These are phyloP conservation scores for Papilio machaon DNA, from an alignment of 1,140 invertebrate genomes.

Conservation along the genomic window DNA sequence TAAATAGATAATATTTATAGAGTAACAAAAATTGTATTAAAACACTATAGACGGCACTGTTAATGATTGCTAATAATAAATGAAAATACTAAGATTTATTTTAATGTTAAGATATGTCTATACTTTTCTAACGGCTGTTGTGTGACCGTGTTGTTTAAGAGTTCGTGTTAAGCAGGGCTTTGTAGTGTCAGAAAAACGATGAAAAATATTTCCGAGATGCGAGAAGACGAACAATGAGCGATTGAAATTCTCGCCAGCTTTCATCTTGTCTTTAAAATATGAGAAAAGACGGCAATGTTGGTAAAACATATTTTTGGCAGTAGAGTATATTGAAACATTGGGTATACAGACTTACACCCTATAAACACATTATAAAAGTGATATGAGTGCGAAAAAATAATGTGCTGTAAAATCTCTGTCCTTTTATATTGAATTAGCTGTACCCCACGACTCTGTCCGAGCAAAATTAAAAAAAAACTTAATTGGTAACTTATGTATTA, in stretches of 20 bases:
- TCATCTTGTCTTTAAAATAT: constrained; percentile 32
- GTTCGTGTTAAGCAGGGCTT: constrained; percentile 32
- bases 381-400: too few species aligned
- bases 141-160: constrained; percentile 30
- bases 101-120: not conserved
- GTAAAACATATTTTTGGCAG: not conserved
- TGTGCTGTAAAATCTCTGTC: too few species aligned
- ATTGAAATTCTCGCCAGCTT: constrained; percentile 31
- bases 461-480: too few species aligned
- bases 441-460: too few species aligned
- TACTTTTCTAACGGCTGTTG: constrained; percentile 30
- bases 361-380: too few species aligned
- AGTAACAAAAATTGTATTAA: too few species aligned
- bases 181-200: constrained; percentile 30
- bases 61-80: not conserved
- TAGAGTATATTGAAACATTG: not conserved
- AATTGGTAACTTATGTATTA: too few species aligned
- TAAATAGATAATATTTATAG: too few species aligned
- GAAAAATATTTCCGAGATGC: constrained; percentile 30
- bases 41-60: too few species aligned
- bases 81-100: not conserved
- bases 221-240: constrained; percentile 27
- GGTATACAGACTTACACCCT: too few species aligned
- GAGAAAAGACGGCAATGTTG: not conserved
- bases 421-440: too few species aligned